Evolutionary conservation across 2,888 invertebrate species (phyloP), one percentile per base, ranked within the genome.

Genomic region (Willowsia nigromaculata): DNA sequence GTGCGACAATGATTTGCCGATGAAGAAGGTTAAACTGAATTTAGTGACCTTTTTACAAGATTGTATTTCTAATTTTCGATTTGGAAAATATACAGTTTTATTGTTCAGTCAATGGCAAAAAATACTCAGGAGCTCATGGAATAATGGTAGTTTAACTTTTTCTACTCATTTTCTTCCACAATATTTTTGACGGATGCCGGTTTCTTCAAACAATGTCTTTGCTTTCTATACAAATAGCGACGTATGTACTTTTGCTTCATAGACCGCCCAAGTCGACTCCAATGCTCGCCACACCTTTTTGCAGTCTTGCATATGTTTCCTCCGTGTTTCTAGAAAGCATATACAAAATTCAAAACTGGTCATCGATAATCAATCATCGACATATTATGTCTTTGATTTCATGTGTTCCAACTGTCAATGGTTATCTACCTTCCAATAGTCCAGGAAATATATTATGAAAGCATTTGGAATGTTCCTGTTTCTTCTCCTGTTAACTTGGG

Each of bases 381-480:
- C 22, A 53, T 9, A 47, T 25, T 74, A 33, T 68, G 33, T 27
- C 11, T 1, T 33, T 65, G 7, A 40, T 43, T 43, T 22, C 25
- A 9, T 25, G 13, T 22, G 0, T 43, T 43, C 33, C 65, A n/a
- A 40, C 37, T 68, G 76, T 50, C 7, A 43, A 53, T n/a, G n/a
- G 18, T 62, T 13, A 0, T 13, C 1, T 86, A 87, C 87, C 87
- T 82, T 87, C 59, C 40, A 59, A 37, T 82, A 71, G 13, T 87
- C 81, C n/a, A 87, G 27, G 25, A 59, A 87, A 15, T 22, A 87
- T 0, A 37, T 9, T 37, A 81, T 81, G 59, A 78, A 87, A 0
- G 81, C 9, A 82, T 81, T 81, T 11, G 65, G 50, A 71, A 22
- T 22, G 1, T 11, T 71, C 7, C 22, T 71, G 25, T 25, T 1